phyloP scores from a whole-genome alignment of 2,888 invertebrate genomes.

The Helobdella robusta region DNA sequence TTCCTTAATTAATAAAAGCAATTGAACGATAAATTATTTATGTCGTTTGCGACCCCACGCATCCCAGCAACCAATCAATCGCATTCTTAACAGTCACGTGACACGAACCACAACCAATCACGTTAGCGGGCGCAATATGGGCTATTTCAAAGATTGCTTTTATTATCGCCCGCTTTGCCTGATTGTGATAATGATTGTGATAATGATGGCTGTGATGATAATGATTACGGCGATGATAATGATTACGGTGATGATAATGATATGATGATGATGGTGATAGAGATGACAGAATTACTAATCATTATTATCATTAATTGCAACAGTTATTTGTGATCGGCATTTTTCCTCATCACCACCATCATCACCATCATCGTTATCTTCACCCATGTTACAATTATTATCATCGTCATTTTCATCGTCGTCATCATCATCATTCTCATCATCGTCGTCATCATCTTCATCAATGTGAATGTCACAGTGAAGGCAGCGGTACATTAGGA shows the following conservation, averaged over 20 bases:
- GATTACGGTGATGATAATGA: no score
- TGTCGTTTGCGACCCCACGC: constrained; percentile 7
- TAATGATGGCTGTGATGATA: no score
- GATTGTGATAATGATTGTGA: no score
- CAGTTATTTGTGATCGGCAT: no score
- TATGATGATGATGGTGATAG: no score
- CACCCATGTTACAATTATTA: neutral
- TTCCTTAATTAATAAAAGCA: constrained; percentile 20
- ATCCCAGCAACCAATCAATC: constrained; percentile 15
- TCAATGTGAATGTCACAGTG: neutral
- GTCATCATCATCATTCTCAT: neutral
- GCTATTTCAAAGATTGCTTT: no score
- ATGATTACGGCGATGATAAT: no score
- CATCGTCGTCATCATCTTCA: constrained; percentile 1
- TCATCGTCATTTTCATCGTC: neutral
- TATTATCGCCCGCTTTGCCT: no score
- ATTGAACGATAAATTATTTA: constrained; percentile 19
- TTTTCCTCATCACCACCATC: constrained; percentile 1
- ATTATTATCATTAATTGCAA: no score
- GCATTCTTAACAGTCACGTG: constrained; percentile 19
- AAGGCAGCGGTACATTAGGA: no score
- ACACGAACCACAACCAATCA: constrained; percentile 17
- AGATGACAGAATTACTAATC: no score
- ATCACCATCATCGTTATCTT: constrained; percentile 1
- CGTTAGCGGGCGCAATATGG: no score